Evolutionary conservation across 2,113 vertebrate genomes (phyloP).

Genomic region (Protobothrops flavoviridis): DNA sequence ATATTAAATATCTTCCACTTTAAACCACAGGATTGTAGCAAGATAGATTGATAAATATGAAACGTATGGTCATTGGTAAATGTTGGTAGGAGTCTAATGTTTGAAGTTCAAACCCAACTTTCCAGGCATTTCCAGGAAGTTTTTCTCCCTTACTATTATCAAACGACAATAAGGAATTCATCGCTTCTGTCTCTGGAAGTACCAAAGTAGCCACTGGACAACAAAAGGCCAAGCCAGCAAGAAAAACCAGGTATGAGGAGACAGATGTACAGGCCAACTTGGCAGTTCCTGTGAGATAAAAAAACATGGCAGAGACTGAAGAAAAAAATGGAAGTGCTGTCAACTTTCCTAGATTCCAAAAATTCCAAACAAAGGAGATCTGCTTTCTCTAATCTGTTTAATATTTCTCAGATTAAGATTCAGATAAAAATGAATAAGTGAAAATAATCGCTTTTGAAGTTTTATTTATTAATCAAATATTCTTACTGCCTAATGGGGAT

Average conservation of each 20-base stretch:
- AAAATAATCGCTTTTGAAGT: neutral
- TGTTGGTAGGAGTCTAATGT: neutral
- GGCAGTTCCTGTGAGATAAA: neutral
- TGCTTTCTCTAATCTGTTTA: neutral
- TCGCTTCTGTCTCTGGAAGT: constrained; percentile 75
- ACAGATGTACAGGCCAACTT: constrained; percentile 56
- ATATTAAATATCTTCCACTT: neutral
- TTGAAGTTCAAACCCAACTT: neutral
- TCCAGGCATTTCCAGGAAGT: neutral
- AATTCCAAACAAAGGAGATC: neutral
- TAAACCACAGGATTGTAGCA: neutral
- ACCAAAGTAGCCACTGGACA: constrained; percentile 80
- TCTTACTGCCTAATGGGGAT: neutral
- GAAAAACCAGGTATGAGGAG: constrained; percentile 75
- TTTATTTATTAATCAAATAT: neutral
- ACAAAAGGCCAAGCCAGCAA: constrained; percentile 91
- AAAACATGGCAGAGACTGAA: rapidly evolving
- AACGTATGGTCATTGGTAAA: neutral
- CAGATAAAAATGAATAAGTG: neutral
- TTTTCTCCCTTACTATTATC: neutral
- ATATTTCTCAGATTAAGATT: neutral
- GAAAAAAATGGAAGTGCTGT: neutral
- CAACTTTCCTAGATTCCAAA: neutral
- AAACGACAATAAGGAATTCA: constrained; percentile 43
- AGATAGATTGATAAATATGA: neutral